Percentiles rank a stretch among this genome's conserved stretches.
Conservation (phyloP, 2,888 invertebrate genomes). For the Choreutis nemorana region DNA sequence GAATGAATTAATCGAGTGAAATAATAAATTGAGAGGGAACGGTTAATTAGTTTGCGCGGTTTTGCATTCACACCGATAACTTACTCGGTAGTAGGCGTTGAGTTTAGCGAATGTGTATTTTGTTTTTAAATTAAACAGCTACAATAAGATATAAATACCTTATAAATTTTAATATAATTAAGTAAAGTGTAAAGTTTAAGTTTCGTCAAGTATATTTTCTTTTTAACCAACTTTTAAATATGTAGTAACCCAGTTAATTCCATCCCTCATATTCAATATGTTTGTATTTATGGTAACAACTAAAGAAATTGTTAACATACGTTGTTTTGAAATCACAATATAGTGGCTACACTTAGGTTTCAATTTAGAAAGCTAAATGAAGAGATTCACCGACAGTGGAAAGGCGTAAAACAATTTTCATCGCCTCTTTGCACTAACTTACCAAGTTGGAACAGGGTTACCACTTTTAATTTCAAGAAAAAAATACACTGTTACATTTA, state of each 20-base stretch:
- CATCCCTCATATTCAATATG: no score
- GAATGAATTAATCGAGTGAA: slow-evolving; percentile 51
- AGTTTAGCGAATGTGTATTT: slow-evolving; percentile 7
- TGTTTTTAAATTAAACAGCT: no score
- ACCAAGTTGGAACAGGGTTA: slow-evolving; percentile 32
- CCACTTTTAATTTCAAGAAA: no score
- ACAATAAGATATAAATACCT: no score
- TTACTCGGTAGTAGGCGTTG: slow-evolving; percentile 23
- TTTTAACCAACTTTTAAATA: no score
- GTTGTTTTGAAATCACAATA: not conserved
- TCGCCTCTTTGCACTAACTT: slow-evolving; percentile 44
- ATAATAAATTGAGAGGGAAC: slow-evolving; percentile 39
- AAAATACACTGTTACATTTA: no score
- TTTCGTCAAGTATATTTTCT: no score
- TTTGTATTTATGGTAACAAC: no score
- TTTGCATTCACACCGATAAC: slow-evolving; percentile 38
- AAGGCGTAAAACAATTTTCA: slow-evolving; percentile 64
- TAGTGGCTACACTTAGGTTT: slow-evolving; percentile 18
- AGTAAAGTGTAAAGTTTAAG: no score
- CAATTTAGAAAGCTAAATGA: slow-evolving; percentile 44
- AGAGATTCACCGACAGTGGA: slow-evolving; percentile 51
- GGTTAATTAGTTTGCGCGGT: slow-evolving; percentile 54
- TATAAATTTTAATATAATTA: no score
- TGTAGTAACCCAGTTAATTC: no score
- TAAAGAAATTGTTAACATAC: no score